Evolutionary conservation across 2,113 vertebrate species (phyloP).

Genomic region (Mirza zaza): DNA sequence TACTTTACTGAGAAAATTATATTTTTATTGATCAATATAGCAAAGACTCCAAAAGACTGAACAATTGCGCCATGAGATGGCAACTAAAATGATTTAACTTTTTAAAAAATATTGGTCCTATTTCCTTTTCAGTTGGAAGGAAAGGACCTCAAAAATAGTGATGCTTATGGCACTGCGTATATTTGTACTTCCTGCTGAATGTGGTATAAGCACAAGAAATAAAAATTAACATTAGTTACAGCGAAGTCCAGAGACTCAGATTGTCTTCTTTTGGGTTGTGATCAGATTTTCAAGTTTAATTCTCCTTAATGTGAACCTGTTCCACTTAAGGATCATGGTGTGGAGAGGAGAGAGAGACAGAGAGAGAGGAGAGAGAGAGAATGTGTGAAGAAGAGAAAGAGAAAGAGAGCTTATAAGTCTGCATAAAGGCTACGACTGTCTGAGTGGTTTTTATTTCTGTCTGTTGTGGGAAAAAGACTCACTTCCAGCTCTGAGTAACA

Average conservation of each 20-base stretch:
- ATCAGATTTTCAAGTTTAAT: slow-evolving; percentile 19
- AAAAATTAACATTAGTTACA: background rate
- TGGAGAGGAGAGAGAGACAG: no score
- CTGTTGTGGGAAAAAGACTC: slow-evolving; percentile 40
- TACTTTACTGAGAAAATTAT: background rate
- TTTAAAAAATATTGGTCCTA: background rate
- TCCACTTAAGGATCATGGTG: background rate
- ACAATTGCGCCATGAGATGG: background rate
- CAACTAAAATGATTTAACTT: slow-evolving; percentile 3
- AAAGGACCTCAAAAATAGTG: background rate
- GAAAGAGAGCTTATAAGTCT: background rate
- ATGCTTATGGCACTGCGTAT: background rate
- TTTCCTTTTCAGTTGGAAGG: background rate
- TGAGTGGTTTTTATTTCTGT: slow-evolving; percentile 34
- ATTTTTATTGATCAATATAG: background rate
- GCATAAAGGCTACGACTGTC: background rate
- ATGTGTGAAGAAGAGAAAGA: no score
- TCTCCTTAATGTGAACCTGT: background rate
- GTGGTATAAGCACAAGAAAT: background rate
- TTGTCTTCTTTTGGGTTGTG: background rate
- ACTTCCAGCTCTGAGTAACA: background rate
- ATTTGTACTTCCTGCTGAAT: background rate
- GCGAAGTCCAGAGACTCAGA: background rate
- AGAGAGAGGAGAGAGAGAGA: no score
- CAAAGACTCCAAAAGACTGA: background rate